A percentile compares a stretch with the other conserved stretches of the same genome.
Conservation (phyloP, 2,888 invertebrate genomes). For the Scaeva pyrastri region DNA sequence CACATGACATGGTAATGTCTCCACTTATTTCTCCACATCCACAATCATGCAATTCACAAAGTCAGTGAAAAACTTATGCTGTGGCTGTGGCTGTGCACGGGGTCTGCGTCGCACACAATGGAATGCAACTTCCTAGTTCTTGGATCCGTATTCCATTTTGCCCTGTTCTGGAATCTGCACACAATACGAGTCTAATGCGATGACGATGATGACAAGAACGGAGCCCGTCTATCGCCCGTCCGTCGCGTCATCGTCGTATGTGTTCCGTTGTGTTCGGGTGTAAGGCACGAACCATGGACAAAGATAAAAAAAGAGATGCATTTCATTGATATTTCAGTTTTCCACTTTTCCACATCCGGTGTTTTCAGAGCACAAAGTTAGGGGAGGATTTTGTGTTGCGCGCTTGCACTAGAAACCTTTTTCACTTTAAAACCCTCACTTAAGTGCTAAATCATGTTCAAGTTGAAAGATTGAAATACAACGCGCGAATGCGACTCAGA, state of each 20-base stretch:
- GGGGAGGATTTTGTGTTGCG: not conserved
- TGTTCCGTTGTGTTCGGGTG: too few species aligned
- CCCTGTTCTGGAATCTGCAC: not conserved
- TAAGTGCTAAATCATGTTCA: constrained; percentile 74
- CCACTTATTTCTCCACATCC: constrained; percentile 54
- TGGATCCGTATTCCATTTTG: not conserved
- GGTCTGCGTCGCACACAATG: constrained; percentile 17
- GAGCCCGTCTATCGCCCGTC: too few species aligned
- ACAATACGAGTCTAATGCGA: not conserved
- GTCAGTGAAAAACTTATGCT: constrained; percentile 38
- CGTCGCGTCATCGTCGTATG: not conserved
- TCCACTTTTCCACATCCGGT: constrained; percentile 67
- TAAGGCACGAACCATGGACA: constrained; percentile 20
- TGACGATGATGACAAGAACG: not conserved
- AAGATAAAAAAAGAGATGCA: constrained; percentile 54
- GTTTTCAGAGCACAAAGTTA: not conserved
- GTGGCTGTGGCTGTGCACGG: not conserved
- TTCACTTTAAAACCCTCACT: constrained; percentile 47
- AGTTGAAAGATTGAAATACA: constrained; percentile 64
- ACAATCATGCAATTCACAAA: constrained; percentile 50
- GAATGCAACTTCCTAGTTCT: constrained; percentile 51
- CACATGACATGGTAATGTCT: constrained; percentile 56
- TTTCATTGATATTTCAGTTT: constrained; percentile 74
- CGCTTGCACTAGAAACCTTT: constrained; percentile 39
- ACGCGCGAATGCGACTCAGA: constrained; percentile 25